Conservation (phyloP, 2,797 vertebrate genomes). For the Benthosema pterotum region DNA sequence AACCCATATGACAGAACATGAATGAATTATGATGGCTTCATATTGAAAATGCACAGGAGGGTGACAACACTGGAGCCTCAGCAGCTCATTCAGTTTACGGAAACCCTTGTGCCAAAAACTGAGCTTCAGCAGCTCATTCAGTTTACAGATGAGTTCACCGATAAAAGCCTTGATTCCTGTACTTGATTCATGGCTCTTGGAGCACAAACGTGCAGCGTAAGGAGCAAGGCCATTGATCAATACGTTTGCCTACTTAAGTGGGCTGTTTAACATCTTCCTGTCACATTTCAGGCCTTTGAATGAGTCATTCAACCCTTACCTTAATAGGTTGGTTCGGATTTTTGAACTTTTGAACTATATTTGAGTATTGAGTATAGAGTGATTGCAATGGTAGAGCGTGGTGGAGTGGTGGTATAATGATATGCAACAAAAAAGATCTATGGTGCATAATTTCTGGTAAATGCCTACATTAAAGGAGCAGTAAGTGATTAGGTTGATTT, state of each 20-base stretch:
- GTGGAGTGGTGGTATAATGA: too few species aligned
- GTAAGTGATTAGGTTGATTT: too few species aligned
- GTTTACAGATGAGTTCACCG: conserved; percentile 9
- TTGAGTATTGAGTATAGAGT: too few species aligned
- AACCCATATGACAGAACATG: too few species aligned
- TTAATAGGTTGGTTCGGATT: too few species aligned
- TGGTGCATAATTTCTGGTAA: not conserved
- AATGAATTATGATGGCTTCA: too few species aligned
- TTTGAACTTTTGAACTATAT: too few species aligned
- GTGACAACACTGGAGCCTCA: not conserved
- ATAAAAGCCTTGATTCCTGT: conserved; percentile 9
- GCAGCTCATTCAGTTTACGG: too few species aligned
- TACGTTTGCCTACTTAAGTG: conserved; percentile 15
- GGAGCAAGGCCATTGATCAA: not conserved
- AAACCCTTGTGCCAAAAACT: conserved; percentile 7
- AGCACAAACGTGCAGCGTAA: not conserved
- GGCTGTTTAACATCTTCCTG: conserved; percentile 16
- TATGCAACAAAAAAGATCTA: not conserved
- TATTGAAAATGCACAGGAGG: conserved; percentile 13
- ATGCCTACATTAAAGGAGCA: too few species aligned
- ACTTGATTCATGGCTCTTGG: conserved; percentile 2
- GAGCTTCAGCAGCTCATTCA: conserved; percentile 31
- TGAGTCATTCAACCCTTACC: too few species aligned
- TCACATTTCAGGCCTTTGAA: conserved; percentile 12
- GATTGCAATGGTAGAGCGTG: too few species aligned